Conservation (phyloP, 2,113 vertebrate genomes). For the Dromas ardeola region DNA sequence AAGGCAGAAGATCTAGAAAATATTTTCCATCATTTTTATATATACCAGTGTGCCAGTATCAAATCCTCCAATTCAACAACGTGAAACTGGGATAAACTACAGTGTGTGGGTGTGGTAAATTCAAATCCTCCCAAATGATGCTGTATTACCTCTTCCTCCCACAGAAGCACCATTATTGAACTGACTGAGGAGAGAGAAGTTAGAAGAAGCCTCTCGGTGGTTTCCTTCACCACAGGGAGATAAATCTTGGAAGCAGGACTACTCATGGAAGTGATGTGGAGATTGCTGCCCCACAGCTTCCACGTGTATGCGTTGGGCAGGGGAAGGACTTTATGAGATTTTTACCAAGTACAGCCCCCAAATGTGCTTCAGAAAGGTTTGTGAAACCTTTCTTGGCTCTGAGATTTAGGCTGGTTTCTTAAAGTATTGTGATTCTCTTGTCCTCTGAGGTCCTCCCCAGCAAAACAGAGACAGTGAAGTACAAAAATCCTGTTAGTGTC, state of each 20-base stretch:
- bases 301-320: not conserved
- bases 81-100: not conserved
- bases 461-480: not conserved
- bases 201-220: not conserved
- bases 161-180: not conserved
- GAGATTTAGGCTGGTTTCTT: not conserved
- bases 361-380: not conserved
- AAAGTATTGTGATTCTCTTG: not conserved
- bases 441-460: not conserved
- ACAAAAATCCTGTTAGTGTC: not conserved
- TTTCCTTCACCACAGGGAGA: not conserved
- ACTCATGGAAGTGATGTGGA: not conserved
- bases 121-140: not conserved
- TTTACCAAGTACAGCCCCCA: not conserved
- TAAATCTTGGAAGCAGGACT: not conserved
- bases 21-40: not conserved
- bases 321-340: not conserved
- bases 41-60: not conserved
- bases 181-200: not conserved
- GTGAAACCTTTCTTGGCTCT: not conserved
- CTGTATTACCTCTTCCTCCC: not conserved
- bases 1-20: not conserved
- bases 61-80: not conserved
- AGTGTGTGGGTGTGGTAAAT: not conserved
- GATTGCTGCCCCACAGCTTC: not conserved